Conservation (phyloP, 2,797 vertebrate species). For the Sebastolobus alascanus region DNA sequence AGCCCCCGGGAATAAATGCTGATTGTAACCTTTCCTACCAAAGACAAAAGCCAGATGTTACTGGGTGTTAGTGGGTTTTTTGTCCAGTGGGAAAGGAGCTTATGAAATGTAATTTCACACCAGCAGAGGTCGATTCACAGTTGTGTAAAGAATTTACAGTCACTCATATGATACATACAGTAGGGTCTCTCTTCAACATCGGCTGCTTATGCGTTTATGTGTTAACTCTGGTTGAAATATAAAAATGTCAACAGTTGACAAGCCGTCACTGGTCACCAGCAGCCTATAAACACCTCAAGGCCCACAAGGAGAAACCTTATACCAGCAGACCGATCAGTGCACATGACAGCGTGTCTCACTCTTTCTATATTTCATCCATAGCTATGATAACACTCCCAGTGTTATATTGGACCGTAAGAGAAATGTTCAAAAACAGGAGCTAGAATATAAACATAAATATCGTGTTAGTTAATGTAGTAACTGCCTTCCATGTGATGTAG, state of each 20-base stretch:
- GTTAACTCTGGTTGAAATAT: constrained; percentile 30
- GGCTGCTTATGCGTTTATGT: constrained; percentile 1
- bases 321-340: constrained; percentile 15
- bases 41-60: too few relatives aligned
- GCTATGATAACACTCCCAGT: neutral
- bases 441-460: constrained; percentile 9
- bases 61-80: too few relatives aligned
- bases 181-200: neutral
- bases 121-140: neutral
- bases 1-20: too few relatives aligned
- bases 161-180: neutral
- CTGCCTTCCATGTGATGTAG: neutral
- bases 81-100: too few relatives aligned
- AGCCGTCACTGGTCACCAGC: constrained; percentile 29
- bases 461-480: constrained; percentile 1
- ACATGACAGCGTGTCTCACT: neutral
- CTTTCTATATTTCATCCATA: too few relatives aligned
- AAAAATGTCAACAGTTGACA: constrained; percentile 59
- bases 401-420: neutral
- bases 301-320: constrained; percentile 14
- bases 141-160: neutral
- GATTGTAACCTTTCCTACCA: too few relatives aligned
- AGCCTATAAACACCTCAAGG: constrained; percentile 54
- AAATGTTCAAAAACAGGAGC: neutral
- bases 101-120: neutral